Percentiles rank a stretch among this genome's conserved stretches.
These are phyloP conservation scores for Lepus townsendii DNA, from an alignment of 2,797 vertebrate species.

Conservation along the genomic window DNA sequence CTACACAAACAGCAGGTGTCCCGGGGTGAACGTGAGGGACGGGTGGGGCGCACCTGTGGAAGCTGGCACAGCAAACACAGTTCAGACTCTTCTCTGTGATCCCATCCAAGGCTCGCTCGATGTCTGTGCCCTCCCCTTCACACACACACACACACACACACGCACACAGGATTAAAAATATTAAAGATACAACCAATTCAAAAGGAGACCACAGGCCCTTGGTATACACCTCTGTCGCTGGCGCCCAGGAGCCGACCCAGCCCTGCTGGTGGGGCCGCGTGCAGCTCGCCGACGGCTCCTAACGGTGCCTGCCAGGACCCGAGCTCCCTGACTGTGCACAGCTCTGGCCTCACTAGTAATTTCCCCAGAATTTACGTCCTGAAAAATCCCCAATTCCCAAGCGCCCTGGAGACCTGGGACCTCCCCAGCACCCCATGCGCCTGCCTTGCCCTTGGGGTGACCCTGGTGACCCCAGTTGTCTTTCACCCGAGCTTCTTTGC, in stretches of 20 bases:
- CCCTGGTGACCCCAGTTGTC: constrained; percentile 58
- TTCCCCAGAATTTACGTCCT: neutral
- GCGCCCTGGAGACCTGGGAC: neutral
- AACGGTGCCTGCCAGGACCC: neutral
- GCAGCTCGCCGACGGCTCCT: neutral
- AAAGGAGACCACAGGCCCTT: neutral
- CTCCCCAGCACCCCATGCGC: rapidly evolving
- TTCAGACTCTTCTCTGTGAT: too few species aligned
- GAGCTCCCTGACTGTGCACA: neutral
- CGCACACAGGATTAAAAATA: neutral
- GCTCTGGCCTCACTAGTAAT: neutral
- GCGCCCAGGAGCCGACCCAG: neutral
- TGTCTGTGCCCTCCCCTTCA: neutral
- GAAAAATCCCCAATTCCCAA: neutral
- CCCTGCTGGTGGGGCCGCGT: rapidly evolving
- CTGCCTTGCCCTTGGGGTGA: neutral
- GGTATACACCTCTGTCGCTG: too few species aligned
- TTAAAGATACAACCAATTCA: neutral
- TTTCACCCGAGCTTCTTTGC: constrained; percentile 70
- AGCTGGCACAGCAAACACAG: too few species aligned
- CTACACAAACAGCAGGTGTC: constrained; percentile 3
- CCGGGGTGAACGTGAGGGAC: neutral
- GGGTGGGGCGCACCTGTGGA: neutral
- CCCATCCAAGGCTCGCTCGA: rapidly evolving
- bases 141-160: neutral